Base-by-base conservation (phyloP, 2,113 vertebrate species). In the Sturnira hondurensis region DNA sequence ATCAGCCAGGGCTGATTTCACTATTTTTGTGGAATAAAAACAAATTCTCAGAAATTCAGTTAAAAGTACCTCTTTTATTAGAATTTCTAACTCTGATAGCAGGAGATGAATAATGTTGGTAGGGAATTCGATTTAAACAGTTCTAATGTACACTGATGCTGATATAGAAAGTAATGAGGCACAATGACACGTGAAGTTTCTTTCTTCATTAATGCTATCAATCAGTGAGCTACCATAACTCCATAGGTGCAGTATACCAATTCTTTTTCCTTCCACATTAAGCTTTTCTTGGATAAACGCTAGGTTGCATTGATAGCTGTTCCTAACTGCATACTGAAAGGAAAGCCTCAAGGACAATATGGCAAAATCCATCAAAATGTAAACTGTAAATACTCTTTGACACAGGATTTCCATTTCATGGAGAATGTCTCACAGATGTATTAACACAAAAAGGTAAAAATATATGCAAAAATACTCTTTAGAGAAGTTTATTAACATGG, bases 291-390 rank as follows among this genome's bases (percentile, higher is more conserved):
- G 22, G 15, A 47, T 73, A 95, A 95, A 74, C 85, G 68, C 58
- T 33, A 92, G 73, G 47, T 13, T 58, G 22, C 7, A 92, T 22
- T 36, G n/a, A 52, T 11, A 95, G 33, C 4, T 77, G 4, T 90
- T 90, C 92, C 58, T 91, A 86, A 86, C 12, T 74, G 15, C 4
- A 89, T 3, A 50, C 20, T 1, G 7, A 94, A 94, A 77, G 61
- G 54, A 90, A 87, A 85, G 1, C 54, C 95, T 81, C 38, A 92
- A 85, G 16, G 47, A 70, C 13, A 94, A 86, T 43, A 43, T 28
- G 15, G 28, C 38, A 80, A 80, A 77, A 92, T 89, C 24, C 45
- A 93, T 76, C 73, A 95, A 92, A 83, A 94, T 73, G 31, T 73
- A 77, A 73, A 92, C 45, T 67, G 4, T 24, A 17, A 94, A 89